These are phyloP conservation scores for Hucho hucho DNA, from an alignment of 2,113 vertebrate species.

Conservation along the genomic window DNA sequence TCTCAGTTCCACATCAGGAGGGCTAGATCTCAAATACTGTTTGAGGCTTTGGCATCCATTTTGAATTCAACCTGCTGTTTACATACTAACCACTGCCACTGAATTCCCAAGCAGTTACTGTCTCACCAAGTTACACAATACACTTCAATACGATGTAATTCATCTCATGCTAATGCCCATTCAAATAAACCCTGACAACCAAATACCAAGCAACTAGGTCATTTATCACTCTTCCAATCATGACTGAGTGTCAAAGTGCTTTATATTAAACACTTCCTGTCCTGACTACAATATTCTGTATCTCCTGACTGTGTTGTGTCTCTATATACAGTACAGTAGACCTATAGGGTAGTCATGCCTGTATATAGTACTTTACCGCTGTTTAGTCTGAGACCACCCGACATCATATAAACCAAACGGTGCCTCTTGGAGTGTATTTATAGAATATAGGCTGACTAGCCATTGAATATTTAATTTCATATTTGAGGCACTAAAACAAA, in stretches of 20 bases:
- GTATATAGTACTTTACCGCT: too few relatives aligned
- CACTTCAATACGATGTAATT: not conserved
- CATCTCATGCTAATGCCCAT: constrained; percentile 3
- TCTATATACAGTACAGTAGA: not conserved
- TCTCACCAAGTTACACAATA: constrained; percentile 11
- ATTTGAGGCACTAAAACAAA: constrained; percentile 63
- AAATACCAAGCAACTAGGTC: not conserved
- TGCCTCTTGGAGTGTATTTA: constrained; percentile 41
- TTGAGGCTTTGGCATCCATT: constrained; percentile 29
- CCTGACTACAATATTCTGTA: not conserved
- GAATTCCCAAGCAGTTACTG: constrained; percentile 16
- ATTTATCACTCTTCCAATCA: not conserved
- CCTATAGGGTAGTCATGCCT: not conserved
- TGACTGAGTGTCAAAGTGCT: not conserved
- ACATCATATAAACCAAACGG: constrained; percentile 35
- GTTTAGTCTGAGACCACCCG: constrained; percentile 17
- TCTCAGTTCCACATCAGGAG: constrained; percentile 2
- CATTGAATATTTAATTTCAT: constrained; percentile 14
- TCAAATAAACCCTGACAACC: not conserved
- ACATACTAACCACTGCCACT: constrained; percentile 22
- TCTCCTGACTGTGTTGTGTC: not conserved
- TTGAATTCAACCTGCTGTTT: constrained; percentile 1
- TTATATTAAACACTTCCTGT: not conserved
- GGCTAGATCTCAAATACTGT: constrained; percentile 5
- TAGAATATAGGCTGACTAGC: constrained; percentile 40